Evolutionary conservation across 1,140 invertebrate species (phyloP).

Genomic region (Zaprionus ornatus): DNA sequence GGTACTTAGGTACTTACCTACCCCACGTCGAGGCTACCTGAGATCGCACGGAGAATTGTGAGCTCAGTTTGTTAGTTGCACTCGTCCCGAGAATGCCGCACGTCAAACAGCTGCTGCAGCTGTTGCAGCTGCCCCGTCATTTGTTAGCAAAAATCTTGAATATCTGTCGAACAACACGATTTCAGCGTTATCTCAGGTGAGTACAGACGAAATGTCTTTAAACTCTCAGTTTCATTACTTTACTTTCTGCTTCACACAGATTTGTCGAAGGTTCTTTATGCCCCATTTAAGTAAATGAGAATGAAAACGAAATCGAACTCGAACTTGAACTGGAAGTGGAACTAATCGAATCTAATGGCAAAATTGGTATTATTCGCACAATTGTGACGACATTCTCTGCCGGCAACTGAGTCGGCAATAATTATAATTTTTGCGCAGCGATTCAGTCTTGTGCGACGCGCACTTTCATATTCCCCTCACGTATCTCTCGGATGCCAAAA

Average conservation of each 20-base stretch:
- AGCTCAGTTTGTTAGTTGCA: slow-evolving; percentile 13
- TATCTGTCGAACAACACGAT: slow-evolving; percentile 42
- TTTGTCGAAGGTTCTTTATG: slow-evolving; percentile 56
- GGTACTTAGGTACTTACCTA: neutral
- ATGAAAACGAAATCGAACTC: too few species aligned
- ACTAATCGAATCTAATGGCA: slow-evolving; percentile 18
- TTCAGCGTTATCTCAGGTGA: slow-evolving; percentile 51
- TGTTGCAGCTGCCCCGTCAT: slow-evolving; percentile 34
- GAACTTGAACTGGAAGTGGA: slow-evolving; percentile 11
- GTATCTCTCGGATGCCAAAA: slow-evolving; percentile 26
- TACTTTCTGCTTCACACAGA: slow-evolving; percentile 13
- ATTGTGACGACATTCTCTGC: slow-evolving; percentile 10
- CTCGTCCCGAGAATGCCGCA: slow-evolving; percentile 11
- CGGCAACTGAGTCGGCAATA: slow-evolving; percentile 4
- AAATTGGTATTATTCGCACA: neutral
- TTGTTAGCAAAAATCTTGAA: slow-evolving; percentile 24
- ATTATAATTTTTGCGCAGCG: slow-evolving; percentile 27
- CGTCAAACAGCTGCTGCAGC: slow-evolving; percentile 2
- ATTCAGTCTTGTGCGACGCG: neutral
- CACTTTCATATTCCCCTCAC: slow-evolving; percentile 21
- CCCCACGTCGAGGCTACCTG: neutral
- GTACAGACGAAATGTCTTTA: neutral
- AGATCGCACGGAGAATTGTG: neutral
- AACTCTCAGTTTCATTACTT: neutral
- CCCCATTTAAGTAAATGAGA: slow-evolving; percentile 31